Conservation (phyloP, 2,797 vertebrate species). For the Anomalospiza imberbis region DNA sequence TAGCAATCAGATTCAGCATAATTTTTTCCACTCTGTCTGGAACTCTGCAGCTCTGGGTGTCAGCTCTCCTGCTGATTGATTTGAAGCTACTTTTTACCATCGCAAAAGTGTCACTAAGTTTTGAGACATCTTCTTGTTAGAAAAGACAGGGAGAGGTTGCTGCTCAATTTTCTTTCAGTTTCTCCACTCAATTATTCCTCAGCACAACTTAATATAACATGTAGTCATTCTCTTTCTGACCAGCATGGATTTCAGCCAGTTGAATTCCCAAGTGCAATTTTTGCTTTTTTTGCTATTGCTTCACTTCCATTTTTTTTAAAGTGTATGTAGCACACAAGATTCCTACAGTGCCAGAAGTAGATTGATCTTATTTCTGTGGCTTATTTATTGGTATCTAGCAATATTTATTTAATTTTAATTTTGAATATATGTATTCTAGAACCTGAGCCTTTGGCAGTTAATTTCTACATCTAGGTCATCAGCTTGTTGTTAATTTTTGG, state of each 20-base stretch:
- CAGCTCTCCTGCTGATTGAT: neutral
- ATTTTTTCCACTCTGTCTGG: neutral
- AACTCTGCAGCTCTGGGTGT: neutral
- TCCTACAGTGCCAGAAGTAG: neutral
- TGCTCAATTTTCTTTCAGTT: neutral
- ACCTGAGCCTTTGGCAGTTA: neutral
- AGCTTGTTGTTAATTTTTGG: neutral
- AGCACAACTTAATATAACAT: neutral
- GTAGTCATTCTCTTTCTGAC: neutral
- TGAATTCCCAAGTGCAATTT: neutral
- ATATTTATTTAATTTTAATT: neutral
- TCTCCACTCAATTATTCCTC: neutral
- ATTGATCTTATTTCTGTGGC: neutral
- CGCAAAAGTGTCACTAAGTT: neutral
- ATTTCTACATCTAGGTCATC: neutral
- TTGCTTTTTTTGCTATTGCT: neutral
- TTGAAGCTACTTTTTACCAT: neutral
- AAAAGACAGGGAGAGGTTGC: neutral
- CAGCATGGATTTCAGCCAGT: neutral
- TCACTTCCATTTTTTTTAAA: neutral
- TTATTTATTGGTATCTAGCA: neutral
- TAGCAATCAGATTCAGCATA: neutral
- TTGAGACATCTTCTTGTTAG: neutral
- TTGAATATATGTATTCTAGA: neutral
- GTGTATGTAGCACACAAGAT: neutral